Base-by-base conservation (phyloP, 2,113 vertebrate species). In the Salvelinus namaycush region DNA sequence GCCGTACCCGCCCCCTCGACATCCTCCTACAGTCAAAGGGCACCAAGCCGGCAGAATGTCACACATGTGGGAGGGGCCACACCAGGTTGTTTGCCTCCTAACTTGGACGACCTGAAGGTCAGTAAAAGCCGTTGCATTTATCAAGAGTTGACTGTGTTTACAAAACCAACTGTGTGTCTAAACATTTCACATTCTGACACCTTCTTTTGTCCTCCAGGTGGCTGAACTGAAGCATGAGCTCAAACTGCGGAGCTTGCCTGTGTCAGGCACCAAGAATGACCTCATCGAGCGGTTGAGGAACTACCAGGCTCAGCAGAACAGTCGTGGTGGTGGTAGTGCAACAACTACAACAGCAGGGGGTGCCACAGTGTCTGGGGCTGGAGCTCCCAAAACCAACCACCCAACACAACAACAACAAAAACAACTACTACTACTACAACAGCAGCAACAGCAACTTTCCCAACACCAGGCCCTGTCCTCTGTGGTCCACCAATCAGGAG, bases 61-160 rank as follows among this genome's bases (percentile, higher is more conserved):
- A 90, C 91, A 70, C 78, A 80, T 0, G 60, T 81, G 5, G 76
- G 75, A 0, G 74, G 79, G 18, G 86, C 86, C 84, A 96, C 93
- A 79, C 92, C 89, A 0, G 88, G 81, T 26, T 72, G 84, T 22
- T 92, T 96, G 74, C 96, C 95, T 51, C 72, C 92, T 72, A 97
- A 97, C 88, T 90, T 97, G 68, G 96, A 97, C 3, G 95, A 97
- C 74, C 93, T 98, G 92, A 97, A 97, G 96, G 96, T 97, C 78
- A 81, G 83, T 44, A 11, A 20, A 6, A n/a, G 9, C 27, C 13
- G 13, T 57, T 54, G 14, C 16, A 54, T 54, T 54, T 54, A 5
- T 54, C 9, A 44, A 44, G 9, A 44, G 39, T 44, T 44, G 39
- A 44, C 39, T 44, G 9, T 39, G 34, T 44, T 44, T 9, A 44